These are phyloP conservation scores for Phenacoccus solenopsis DNA, from an alignment of 1,140 invertebrate genomes.

Conservation along the genomic window DNA sequence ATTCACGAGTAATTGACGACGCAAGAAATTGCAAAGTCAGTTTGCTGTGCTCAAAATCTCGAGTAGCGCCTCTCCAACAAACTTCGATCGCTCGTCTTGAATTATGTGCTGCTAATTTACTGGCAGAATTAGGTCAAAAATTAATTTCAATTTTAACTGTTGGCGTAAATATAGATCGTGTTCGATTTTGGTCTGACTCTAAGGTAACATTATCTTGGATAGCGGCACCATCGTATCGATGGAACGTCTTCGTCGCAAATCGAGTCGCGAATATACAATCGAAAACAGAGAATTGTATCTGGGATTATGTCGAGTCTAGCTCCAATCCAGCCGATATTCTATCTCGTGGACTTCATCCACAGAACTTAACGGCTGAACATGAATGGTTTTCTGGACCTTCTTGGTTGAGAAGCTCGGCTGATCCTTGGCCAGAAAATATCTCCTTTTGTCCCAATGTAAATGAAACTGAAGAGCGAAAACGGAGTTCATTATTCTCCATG, in stretches of 20 bases:
- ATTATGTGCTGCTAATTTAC: conserved; percentile 30
- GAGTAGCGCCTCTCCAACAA: conserved; percentile 27
- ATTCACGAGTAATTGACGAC: neutral
- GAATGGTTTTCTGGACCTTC: conserved; percentile 21
- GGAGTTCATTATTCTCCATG: neutral
- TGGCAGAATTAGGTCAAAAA: conserved; percentile 23
- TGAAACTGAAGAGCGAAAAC: neutral
- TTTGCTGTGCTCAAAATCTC: conserved; percentile 22
- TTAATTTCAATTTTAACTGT: neutral
- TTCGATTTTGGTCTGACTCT: conserved; percentile 24
- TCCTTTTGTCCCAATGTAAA: neutral
- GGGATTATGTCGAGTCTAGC: conserved; percentile 24
- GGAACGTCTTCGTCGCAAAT: conserved; percentile 19
- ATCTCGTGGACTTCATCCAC: conserved; percentile 25
- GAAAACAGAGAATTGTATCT: conserved; percentile 17
- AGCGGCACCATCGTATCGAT: neutral
- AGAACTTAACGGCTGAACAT: neutral
- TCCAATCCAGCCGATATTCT: conserved; percentile 30
- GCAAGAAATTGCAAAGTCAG: neutral
- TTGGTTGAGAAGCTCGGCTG: too few relatives aligned
- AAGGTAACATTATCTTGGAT: conserved; percentile 21
- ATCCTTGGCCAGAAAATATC: too few relatives aligned
- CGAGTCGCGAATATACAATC: conserved; percentile 28
- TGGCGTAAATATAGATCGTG: neutral
- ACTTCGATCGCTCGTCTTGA: conserved; percentile 30